A percentile compares a stretch with the other conserved stretches of the same genome.
Conservation (phyloP, 2,113 vertebrate genomes). For the Engraulis encrasicolus region DNA sequence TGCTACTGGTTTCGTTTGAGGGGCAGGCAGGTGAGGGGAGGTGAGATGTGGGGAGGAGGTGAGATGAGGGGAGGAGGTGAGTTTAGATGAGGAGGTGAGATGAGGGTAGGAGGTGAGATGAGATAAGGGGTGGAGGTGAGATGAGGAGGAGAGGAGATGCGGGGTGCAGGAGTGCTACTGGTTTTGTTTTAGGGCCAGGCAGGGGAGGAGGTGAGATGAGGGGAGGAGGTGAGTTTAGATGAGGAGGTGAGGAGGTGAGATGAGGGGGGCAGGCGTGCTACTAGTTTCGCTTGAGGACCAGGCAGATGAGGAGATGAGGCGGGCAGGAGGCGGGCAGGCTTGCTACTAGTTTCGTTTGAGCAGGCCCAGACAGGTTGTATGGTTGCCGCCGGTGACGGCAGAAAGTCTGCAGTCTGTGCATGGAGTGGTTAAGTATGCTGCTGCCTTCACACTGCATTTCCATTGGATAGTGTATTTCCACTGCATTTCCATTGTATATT, state of each 20-base stretch:
- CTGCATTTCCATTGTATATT: too few relatives aligned
- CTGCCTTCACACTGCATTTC: too few relatives aligned
- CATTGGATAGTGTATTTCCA: too few relatives aligned
- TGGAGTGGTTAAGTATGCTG: too few relatives aligned
- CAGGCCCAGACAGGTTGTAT: constrained; percentile 68
- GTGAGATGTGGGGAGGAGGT: too few relatives aligned
- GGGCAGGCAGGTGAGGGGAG: not conserved
- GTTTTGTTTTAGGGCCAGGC: not conserved
- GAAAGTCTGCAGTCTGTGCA: constrained; percentile 59
- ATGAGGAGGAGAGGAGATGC: not conserved
- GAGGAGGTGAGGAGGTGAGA: not conserved
- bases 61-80: too few relatives aligned
- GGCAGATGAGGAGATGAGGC: not conserved
- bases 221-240: too few relatives aligned
- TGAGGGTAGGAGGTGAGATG: too few relatives aligned
- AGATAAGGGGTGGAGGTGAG: too few relatives aligned
- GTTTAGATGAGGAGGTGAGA: too few relatives aligned
- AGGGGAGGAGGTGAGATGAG: not conserved
- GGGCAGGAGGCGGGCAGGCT: too few relatives aligned
- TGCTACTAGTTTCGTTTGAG: too few relatives aligned
- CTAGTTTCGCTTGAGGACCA: not conserved
- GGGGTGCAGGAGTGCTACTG: not conserved
- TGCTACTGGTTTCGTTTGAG: not conserved
- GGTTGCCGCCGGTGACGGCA: constrained; percentile 70
- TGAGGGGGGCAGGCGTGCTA: not conserved